Conservation (phyloP, 2,888 invertebrate species). For the Sclerodermus sp. region DNA sequence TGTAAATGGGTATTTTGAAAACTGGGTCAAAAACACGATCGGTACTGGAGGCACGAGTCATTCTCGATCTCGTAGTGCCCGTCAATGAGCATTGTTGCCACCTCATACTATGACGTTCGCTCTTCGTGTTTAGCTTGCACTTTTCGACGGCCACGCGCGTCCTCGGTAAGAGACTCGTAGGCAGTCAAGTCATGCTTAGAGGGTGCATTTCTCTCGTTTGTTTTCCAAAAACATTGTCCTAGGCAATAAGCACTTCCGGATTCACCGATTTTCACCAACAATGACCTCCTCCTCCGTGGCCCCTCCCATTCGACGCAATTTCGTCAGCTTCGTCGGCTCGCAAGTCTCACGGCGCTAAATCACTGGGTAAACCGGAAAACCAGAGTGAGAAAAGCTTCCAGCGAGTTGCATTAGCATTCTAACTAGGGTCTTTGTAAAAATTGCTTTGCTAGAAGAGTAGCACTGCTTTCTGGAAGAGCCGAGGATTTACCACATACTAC, state of each 20-base stretch:
- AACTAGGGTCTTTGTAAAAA: too few relatives aligned
- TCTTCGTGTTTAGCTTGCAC: slow-evolving; percentile 49
- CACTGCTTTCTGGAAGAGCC: too few relatives aligned
- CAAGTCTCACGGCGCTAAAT: too few relatives aligned
- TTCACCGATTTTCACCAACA: too few relatives aligned
- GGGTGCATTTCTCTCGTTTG: slow-evolving; percentile 39
- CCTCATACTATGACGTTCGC: slow-evolving; percentile 54
- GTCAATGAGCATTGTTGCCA: slow-evolving; percentile 52
- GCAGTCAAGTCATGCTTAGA: slow-evolving; percentile 48
- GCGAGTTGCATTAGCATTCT: too few relatives aligned
- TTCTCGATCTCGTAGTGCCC: slow-evolving; percentile 36
- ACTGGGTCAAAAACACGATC: slow-evolving; percentile 40
- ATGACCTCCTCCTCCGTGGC: too few relatives aligned
- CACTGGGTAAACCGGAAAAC: too few relatives aligned
- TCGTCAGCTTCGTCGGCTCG: too few relatives aligned
- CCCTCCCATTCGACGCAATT: too few relatives aligned
- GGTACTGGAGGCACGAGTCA: slow-evolving; percentile 42
- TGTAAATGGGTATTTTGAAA: slow-evolving; percentile 22
- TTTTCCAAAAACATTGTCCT: slow-evolving; percentile 17
- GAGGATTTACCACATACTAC: too few relatives aligned
- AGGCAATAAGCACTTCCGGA: background rate
- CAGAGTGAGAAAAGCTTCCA: too few relatives aligned
- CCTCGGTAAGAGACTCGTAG: slow-evolving; percentile 16
- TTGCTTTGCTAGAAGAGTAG: too few relatives aligned
- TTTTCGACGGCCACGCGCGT: slow-evolving; percentile 38